These are phyloP conservation scores for Noctua pronuba DNA, from an alignment of 2,888 invertebrate species.

Conservation along the genomic window DNA sequence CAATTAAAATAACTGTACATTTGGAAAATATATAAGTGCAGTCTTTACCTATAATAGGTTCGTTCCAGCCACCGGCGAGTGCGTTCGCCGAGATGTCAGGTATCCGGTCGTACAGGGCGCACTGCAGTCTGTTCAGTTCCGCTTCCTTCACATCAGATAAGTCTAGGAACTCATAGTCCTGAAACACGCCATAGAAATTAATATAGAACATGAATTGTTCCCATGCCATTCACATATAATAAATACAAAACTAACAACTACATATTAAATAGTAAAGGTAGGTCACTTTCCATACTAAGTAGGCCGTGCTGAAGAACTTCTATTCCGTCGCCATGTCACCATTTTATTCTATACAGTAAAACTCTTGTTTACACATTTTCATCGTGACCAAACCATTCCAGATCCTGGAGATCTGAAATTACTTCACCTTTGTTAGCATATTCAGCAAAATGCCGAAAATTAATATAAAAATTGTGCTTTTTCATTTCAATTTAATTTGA, in stretches of 20 bases:
- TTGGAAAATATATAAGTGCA: neutral
- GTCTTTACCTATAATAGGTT: constrained; percentile 81
- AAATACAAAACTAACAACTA: constrained; percentile 55
- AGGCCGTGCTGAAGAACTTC: constrained; percentile 59
- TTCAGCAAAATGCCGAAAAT: constrained; percentile 21
- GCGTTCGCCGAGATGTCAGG: constrained; percentile 77
- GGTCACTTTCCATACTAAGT: constrained; percentile 64
- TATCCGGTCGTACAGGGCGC: constrained; percentile 89
- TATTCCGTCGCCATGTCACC: constrained; percentile 53
- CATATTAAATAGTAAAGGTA: constrained; percentile 59
- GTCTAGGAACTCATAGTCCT: constrained; percentile 94
- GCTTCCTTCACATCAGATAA: constrained; percentile 93
- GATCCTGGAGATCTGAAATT: constrained; percentile 54
- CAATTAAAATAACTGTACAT: neutral
- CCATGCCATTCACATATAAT: constrained; percentile 33
- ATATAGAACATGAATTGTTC: constrained; percentile 62
- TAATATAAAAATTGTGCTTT: constrained; percentile 2
- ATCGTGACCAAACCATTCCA: constrained; percentile 42
- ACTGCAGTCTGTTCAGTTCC: constrained; percentile 91
- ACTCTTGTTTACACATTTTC: constrained; percentile 44
- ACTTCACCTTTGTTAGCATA: constrained; percentile 49
- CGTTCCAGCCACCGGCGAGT: constrained; percentile 78
- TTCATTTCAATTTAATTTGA: neutral
- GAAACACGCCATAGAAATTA: constrained; percentile 83
- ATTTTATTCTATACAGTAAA: constrained; percentile 48